A percentile compares a stretch with the other conserved stretches of the same genome.
Evolutionary conservation across 2,888 invertebrate genomes (phyloP).

Genomic region (Callyntrura sp.): DNA sequence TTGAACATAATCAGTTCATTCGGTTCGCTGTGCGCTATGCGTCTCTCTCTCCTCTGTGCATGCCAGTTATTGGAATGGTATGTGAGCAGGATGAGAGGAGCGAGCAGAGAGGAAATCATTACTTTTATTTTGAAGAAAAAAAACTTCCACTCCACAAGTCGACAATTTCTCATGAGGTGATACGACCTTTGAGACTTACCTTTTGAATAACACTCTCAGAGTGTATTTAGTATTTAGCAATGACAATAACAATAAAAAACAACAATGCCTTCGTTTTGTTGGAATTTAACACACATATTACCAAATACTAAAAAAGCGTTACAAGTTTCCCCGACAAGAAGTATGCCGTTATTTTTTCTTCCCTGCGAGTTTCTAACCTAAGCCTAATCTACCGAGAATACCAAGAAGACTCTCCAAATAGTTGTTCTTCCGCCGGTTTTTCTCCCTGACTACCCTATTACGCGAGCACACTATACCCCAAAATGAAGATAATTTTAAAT

Average conservation of each 20-base stretch:
- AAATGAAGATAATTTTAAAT: neutral
- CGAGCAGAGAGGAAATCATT: conserved; percentile 30
- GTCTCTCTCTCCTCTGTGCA: too few relatives aligned
- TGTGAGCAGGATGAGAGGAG: neutral
- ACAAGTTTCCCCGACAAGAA: neutral
- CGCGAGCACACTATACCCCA: too few relatives aligned
- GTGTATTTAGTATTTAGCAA: conserved; percentile 3
- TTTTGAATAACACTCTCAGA: conserved; percentile 44
- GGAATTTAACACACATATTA: conserved; percentile 25
- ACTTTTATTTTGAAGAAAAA: conserved; percentile 8
- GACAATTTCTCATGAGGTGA: conserved; percentile 39
- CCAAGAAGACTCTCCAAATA: neutral
- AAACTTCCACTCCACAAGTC: conserved; percentile 29
- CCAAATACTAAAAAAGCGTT: conserved; percentile 18
- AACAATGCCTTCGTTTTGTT: conserved; percentile 20
- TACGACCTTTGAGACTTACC: conserved; percentile 38
- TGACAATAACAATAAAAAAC: conserved; percentile 45
- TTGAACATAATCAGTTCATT: conserved; percentile 65
- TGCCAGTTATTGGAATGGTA: neutral
- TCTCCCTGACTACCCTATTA: neutral
- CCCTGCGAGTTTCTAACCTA: neutral
- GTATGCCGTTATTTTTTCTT: neutral
- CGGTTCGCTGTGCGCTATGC: neutral
- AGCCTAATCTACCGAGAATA: conserved; percentile 34
- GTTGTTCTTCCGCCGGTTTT: neutral